Conservation (phyloP, 2,888 invertebrate species). For the Tricholauxania praeusta region DNA sequence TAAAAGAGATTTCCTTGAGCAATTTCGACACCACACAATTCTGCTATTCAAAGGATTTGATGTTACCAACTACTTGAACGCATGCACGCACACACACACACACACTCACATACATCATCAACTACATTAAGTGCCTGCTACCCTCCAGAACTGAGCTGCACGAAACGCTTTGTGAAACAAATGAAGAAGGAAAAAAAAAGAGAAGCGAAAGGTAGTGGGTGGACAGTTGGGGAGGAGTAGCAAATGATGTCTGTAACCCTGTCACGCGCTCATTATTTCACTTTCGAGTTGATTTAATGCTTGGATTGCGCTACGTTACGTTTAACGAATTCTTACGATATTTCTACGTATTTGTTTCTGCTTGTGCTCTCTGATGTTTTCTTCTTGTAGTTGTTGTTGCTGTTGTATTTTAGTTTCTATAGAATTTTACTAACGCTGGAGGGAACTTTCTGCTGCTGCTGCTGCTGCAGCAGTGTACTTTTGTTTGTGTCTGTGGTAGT, state of each 20-base stretch:
- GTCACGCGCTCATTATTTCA: conserved; percentile 12
- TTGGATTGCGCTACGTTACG: conserved; percentile 1
- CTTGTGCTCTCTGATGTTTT: neutral
- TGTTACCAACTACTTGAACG: neutral
- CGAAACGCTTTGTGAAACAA: too few relatives aligned
- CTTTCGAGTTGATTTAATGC: conserved; percentile 5
- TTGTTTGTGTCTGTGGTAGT: conserved; percentile 7
- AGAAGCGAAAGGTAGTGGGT: too few relatives aligned
- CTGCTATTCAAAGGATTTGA: neutral
- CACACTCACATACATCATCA: too few relatives aligned
- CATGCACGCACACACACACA: too few relatives aligned
- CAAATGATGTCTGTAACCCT: neutral
- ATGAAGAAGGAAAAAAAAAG: too few relatives aligned
- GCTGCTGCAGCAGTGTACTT: neutral
- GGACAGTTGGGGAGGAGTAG: neutral
- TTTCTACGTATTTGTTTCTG: neutral
- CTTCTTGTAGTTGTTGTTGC: neutral
- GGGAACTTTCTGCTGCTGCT: too few relatives aligned
- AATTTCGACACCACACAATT: neutral
- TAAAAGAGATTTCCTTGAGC: neutral
- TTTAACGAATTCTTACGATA: neutral
- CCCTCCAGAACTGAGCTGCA: too few relatives aligned
- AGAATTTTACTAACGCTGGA: neutral
- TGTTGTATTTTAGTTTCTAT: neutral
- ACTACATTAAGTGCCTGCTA: too few relatives aligned